These are phyloP conservation scores for Ceratina japonica DNA, from an alignment of 1,140 invertebrate species.

Conservation along the genomic window DNA sequence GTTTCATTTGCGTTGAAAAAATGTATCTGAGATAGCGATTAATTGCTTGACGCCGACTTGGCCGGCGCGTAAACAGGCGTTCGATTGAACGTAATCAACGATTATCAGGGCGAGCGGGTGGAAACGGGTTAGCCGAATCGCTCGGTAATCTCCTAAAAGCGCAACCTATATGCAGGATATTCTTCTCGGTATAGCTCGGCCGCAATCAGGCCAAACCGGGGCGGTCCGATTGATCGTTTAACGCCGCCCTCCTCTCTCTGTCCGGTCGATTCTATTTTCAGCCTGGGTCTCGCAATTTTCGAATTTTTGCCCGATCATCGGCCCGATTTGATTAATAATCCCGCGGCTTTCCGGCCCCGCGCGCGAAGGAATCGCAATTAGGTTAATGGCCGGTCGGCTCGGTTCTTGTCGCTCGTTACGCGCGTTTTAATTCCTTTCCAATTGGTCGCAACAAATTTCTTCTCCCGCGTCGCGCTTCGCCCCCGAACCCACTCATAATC, in stretches of 20 bases:
- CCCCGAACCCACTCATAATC: no score
- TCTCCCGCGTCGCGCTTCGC: no score
- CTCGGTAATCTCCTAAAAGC: conserved; percentile 24
- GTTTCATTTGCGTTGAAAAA: no score
- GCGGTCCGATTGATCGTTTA: conserved; percentile 23
- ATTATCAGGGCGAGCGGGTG: not conserved
- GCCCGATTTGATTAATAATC: conserved; percentile 57
- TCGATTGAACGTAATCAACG: no score
- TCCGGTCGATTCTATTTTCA: conserved; percentile 35
- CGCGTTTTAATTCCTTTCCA: conserved; percentile 38
- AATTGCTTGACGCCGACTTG: no score
- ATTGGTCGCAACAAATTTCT: no score
- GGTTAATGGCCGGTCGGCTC: conserved; percentile 68
- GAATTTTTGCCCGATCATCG: conserved; percentile 55
- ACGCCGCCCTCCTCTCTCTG: not conserved
- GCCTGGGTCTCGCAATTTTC: conserved; percentile 23
- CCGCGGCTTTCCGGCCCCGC: conserved; percentile 7
- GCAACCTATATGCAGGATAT: not conserved
- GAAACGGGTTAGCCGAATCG: not conserved
- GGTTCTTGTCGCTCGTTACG: conserved; percentile 8
- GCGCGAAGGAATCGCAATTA: conserved; percentile 70
- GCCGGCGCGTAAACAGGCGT: no score
- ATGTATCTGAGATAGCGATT: no score
- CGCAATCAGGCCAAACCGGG: not conserved
- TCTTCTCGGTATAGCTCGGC: not conserved